phyloP scores from a whole-genome alignment of 2,797 vertebrate genomes.

The Thalassophryne amazonica region DNA sequence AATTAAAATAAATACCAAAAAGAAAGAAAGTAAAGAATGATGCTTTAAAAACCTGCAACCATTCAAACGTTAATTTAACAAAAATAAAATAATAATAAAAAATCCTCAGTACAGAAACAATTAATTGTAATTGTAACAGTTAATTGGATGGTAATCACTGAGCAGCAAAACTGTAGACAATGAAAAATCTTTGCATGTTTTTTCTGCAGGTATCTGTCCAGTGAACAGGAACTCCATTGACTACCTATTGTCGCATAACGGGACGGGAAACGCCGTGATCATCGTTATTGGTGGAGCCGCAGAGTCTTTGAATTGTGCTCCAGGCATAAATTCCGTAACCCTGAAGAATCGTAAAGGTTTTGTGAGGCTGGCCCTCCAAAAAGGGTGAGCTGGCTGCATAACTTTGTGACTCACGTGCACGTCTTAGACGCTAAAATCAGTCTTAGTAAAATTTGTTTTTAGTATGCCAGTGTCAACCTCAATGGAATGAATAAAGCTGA shows the following conservation, averaged over 20 bases:
- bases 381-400: conserved; percentile 81
- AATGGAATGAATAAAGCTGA: background rate
- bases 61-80: no score
- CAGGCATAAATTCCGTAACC: conserved; percentile 86
- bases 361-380: conserved; percentile 86
- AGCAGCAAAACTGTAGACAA: no score
- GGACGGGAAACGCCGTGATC: conserved; percentile 91
- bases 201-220: conserved; percentile 94
- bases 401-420: conserved; percentile 1
- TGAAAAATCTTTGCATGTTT: conserved; percentile 11
- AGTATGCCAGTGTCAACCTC: conserved; percentile 1
- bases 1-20: no score
- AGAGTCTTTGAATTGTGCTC: conserved; percentile 88
- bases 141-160: no score
- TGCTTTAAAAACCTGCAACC: no score
- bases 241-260: conserved; percentile 89
- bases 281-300: conserved; percentile 94
- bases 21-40: no score
- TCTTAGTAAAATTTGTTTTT: conserved; percentile 3
- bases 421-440: background rate
- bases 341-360: conserved; percentile 93
- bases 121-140: no score
- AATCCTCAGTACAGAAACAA: no score
- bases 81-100: no score
- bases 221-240: conserved; percentile 94